A percentile compares a stretch with the other conserved stretches of the same genome.
Evolutionary conservation across 2,888 invertebrate species (phyloP).

Genomic region (Rapana venosa): DNA sequence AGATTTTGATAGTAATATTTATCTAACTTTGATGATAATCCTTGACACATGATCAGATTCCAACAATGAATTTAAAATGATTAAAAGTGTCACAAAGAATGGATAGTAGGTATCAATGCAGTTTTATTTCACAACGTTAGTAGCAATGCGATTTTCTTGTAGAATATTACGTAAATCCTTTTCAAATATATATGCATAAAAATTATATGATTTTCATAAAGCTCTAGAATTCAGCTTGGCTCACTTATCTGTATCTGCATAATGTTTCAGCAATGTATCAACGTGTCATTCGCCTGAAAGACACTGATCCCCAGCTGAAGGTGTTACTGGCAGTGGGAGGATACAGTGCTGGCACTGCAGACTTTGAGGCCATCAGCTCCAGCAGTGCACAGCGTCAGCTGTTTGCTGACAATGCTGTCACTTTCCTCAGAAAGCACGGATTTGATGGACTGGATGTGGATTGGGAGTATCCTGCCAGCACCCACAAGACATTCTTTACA

Average conservation of each 20-base stretch:
- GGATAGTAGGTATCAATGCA: too few relatives aligned
- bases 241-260: neutral
- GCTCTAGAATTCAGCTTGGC: neutral
- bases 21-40: too few relatives aligned
- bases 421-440: constrained; percentile 4
- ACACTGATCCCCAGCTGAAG: constrained; percentile 20
- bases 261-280: neutral
- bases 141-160: too few relatives aligned
- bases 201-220: too few relatives aligned
- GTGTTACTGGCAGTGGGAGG: constrained; percentile 29
- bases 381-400: neutral
- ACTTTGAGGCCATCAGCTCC: constrained; percentile 28
- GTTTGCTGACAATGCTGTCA: constrained; percentile 32
- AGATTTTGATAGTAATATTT: too few relatives aligned
- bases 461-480: constrained; percentile 35
- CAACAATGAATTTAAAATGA: too few relatives aligned
- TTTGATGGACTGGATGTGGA: constrained; percentile 41
- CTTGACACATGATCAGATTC: too few relatives aligned
- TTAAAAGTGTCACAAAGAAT: too few relatives aligned
- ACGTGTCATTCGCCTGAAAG: neutral
- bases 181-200: too few relatives aligned
- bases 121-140: too few relatives aligned
- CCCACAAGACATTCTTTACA: constrained; percentile 8
- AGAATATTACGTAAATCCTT: too few relatives aligned
- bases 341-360: neutral